Percentiles rank a stretch among this genome's conserved stretches.
Conservation (phyloP, 2,797 vertebrate genomes). For the Tinamus major region DNA sequence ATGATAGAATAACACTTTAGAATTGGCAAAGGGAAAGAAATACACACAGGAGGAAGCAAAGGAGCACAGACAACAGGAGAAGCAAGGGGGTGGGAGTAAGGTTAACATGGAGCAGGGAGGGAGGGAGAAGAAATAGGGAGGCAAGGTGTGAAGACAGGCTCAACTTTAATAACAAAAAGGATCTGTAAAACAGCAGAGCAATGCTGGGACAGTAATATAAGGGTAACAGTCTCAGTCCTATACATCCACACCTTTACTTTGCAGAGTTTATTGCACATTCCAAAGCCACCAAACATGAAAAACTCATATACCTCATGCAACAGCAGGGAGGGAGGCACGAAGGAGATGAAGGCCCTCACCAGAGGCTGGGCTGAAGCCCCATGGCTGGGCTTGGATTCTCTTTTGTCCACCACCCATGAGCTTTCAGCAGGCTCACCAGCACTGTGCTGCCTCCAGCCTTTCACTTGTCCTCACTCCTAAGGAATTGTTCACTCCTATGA, state of each 20-base stretch:
- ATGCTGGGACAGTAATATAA: neutral
- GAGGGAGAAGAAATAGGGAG: neutral
- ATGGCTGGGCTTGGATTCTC: neutral
- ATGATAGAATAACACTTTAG: neutral
- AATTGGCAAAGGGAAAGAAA: constrained; percentile 14
- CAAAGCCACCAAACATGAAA: neutral
- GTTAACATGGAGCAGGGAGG: neutral
- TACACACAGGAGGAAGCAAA: neutral
- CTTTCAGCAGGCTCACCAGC: neutral
- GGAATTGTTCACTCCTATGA: neutral
- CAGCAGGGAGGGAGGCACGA: neutral
- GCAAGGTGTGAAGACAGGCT: neutral
- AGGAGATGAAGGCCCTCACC: neutral
- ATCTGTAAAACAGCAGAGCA: neutral
- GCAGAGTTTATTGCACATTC: neutral
- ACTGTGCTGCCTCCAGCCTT: neutral
- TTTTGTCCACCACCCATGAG: neutral
- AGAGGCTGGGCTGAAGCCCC: neutral
- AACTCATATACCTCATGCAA: neutral
- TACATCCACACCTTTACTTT: neutral
- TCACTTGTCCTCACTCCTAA: constrained; percentile 16
- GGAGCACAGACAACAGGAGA: neutral
- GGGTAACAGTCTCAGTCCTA: neutral
- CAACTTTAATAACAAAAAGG: neutral
- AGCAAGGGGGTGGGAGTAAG: neutral